Conservation (phyloP, 2,113 vertebrate genomes). For the Podarcis raffonei region DNA sequence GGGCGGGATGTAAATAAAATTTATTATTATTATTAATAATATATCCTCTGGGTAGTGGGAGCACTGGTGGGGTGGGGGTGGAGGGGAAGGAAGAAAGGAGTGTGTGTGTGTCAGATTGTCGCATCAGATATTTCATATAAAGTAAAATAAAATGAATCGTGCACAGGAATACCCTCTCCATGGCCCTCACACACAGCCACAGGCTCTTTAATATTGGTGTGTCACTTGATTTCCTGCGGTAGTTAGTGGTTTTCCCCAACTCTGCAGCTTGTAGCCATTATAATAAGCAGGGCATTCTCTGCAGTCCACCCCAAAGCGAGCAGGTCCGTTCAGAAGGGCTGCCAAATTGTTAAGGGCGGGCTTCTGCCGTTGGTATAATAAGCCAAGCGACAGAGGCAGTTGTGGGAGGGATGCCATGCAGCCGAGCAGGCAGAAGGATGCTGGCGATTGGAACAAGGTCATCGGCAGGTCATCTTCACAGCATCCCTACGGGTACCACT, state of each 20-base stretch:
- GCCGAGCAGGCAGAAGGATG: background rate
- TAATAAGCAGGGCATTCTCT: background rate
- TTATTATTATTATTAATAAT: no score
- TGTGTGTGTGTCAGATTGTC: background rate
- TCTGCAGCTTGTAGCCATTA: background rate
- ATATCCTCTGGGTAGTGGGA: background rate
- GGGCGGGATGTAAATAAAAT: no score
- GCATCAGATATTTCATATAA: background rate
- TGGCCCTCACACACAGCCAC: background rate
- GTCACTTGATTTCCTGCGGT: background rate
- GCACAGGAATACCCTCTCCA: background rate
- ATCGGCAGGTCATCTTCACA: conserved; percentile 23
- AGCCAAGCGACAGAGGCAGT: background rate
- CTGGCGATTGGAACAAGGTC: conserved; percentile 5
- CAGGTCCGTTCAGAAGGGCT: background rate
- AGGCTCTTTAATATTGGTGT: background rate
- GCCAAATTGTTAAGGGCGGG: background rate
- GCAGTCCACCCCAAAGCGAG: background rate
- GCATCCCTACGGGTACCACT: conserved; percentile 12
- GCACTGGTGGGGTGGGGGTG: background rate
- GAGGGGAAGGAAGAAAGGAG: background rate
- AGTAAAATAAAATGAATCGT: background rate
- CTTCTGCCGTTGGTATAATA: background rate
- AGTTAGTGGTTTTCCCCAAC: background rate
- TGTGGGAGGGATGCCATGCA: conserved; percentile 13